Base-by-base conservation (phyloP, 2,888 invertebrate genomes). In the Proisotoma minuta region DNA sequence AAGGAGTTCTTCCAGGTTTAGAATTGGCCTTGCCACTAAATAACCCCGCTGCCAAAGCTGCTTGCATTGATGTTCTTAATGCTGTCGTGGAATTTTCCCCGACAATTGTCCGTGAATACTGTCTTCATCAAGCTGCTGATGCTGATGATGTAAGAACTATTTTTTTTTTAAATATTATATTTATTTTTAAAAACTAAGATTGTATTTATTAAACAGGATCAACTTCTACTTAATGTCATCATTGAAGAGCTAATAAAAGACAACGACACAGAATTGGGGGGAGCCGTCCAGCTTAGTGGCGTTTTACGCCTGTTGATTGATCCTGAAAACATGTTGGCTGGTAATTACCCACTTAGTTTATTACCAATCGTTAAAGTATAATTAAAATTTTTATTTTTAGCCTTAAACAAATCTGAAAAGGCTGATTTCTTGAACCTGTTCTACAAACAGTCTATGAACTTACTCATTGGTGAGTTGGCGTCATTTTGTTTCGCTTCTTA, bases 11-110 rank as follows among this genome's bases (percentile, higher is more conserved):
- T 75, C 87, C 90, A 71, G 92, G 93, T 3, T 80, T 95, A 76
- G 94, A 95, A 81, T 89, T 93, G 75, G 93, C 93, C 27, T 81
- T 95, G 75, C 86, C 90, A 71, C 88, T 91, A 82, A 91, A 93
- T 77, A 96, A 98, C 81, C 85, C 87, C 76, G 88, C 88, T 79
- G 97, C 97, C 59, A 96, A 97, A 82, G 87, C 91, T 76, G 94
- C 97, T 73, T 95, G 96, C 76, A 93, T 98, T 78, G 99, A 99
- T 79, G 95, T 99, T 78, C 85, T 99, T 75, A 94, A 95, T 57
- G 95, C 94, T 76, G 93, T 99, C 78, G 96, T 99, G 69, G 99
- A 99, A 80, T 97, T 91, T 82, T 97, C 94, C 75, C 95, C 99
- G 68, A 91, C 95, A 74, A 91, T 96, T 77, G 93, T 99, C 58